Conservation (phyloP, 2,113 vertebrate species). For the Phyllostomus discolor region DNA sequence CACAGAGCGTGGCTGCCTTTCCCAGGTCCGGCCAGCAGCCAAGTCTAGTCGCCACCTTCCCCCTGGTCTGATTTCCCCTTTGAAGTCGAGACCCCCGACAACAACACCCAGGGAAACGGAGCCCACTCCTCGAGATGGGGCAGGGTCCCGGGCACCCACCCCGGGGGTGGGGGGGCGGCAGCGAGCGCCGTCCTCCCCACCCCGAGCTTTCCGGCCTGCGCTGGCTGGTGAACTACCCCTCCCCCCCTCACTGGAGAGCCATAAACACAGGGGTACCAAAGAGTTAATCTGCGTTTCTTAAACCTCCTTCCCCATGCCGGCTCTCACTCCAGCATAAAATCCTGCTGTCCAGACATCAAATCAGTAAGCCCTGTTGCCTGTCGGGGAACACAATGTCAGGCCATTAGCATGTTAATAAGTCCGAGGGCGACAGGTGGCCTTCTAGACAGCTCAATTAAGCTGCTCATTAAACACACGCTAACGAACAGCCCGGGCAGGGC, state of each 20-base stretch:
- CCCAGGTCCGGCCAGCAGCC: slow-evolving; percentile 80
- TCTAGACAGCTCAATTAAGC: slow-evolving; percentile 99
- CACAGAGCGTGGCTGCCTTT: slow-evolving; percentile 70
- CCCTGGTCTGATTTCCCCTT: slow-evolving; percentile 73
- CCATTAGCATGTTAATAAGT: slow-evolving; percentile 99
- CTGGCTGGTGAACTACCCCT: slow-evolving; percentile 71
- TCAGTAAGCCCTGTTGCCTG: slow-evolving; percentile 91
- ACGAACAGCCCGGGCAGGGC: slow-evolving; percentile 95
- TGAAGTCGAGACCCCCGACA: slow-evolving; percentile 77
- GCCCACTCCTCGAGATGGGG: slow-evolving; percentile 66
- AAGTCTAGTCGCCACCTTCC: slow-evolving; percentile 79
- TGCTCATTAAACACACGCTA: slow-evolving; percentile 99
- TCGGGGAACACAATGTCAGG: slow-evolving; percentile 97
- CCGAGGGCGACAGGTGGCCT: slow-evolving; percentile 98
- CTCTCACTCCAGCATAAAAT: slow-evolving; percentile 88
- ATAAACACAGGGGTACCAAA: slow-evolving; percentile 84
- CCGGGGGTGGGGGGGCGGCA: not conserved
- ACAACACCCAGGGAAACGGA: slow-evolving; percentile 76
- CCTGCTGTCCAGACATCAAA: slow-evolving; percentile 90
- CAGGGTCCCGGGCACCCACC: slow-evolving; percentile 68
- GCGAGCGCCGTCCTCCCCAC: not conserved
- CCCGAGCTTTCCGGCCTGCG: slow-evolving; percentile 49
- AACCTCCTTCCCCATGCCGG: slow-evolving; percentile 84
- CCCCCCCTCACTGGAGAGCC: slow-evolving; percentile 52
- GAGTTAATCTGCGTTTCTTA: slow-evolving; percentile 87